A percentile compares a stretch with the other conserved stretches of the same genome.
Evolutionary conservation across 2,113 vertebrate genomes (phyloP).

Genomic region (Sarotherodon lohbergeri): DNA sequence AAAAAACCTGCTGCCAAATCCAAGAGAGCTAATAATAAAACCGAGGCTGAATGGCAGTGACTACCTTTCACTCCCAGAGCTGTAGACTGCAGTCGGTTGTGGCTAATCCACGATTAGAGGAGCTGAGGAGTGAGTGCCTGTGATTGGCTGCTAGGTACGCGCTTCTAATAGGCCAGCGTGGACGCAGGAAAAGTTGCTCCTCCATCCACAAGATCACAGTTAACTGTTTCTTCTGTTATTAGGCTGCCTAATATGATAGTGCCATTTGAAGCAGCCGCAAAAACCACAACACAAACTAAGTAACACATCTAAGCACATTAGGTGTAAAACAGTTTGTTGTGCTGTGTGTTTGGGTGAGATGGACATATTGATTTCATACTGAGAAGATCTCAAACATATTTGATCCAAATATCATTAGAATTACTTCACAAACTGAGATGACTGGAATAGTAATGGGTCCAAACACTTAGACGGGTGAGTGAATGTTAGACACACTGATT

Average conservation of each 20-base stretch:
- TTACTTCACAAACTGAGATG: neutral
- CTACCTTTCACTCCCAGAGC: slow-evolving; percentile 43
- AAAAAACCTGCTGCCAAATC: neutral
- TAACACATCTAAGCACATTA: neutral
- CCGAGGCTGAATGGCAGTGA: slow-evolving; percentile 16
- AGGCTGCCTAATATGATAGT: neutral
- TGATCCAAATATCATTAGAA: neutral
- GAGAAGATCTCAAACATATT: neutral
- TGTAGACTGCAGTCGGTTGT: slow-evolving; percentile 57
- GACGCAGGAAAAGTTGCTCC: slow-evolving; percentile 9
- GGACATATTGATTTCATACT: neutral
- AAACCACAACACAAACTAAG: neutral
- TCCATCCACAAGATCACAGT: neutral
- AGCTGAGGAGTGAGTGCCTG: slow-evolving; percentile 26
- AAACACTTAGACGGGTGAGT: neutral
- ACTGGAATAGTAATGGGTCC: neutral
- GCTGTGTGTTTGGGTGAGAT: neutral
- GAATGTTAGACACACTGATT: neutral
- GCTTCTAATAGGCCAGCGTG: slow-evolving; percentile 40
- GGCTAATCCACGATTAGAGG: slow-evolving; percentile 62
- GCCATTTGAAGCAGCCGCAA: neutral
- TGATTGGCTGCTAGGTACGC: slow-evolving; percentile 61
- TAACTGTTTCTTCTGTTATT: neutral
- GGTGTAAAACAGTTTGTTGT: neutral
- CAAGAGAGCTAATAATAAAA: slow-evolving; percentile 52